Conservation (phyloP, 2,797 vertebrate species). For the Glossophaga mutica region DNA sequence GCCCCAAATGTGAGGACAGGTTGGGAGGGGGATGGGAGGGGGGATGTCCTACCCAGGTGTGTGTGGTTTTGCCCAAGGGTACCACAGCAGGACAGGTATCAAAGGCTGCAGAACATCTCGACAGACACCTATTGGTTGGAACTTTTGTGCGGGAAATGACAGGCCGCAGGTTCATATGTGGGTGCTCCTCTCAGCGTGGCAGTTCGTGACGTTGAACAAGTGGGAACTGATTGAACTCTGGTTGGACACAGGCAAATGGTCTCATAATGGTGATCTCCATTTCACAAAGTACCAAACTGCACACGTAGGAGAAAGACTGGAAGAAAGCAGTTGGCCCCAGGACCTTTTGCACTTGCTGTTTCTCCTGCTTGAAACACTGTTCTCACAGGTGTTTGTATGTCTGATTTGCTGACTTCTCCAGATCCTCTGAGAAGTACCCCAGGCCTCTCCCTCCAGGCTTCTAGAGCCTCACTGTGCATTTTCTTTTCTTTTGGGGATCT, state of each 20-base stretch:
- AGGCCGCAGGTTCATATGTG: rapidly evolving
- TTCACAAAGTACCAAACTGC: too few species aligned
- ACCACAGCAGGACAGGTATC: not conserved
- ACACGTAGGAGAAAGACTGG: not conserved
- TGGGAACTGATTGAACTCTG: too few species aligned
- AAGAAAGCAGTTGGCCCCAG: not conserved
- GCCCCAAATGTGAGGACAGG: not conserved
- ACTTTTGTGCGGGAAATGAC: not conserved
- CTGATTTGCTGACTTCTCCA: not conserved
- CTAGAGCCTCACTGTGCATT: not conserved
- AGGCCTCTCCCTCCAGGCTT: not conserved
- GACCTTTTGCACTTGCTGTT: not conserved
- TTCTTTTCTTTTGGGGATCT: not conserved
- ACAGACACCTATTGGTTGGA: rapidly evolving
- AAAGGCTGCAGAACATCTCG: too few species aligned
- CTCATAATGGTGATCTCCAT: not conserved
- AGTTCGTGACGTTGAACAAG: not conserved
- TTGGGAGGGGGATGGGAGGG: not conserved
- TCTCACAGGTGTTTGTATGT: not conserved
- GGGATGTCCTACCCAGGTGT: not conserved
- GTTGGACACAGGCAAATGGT: not conserved
- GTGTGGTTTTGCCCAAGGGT: rapidly evolving
- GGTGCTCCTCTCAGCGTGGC: rapidly evolving
- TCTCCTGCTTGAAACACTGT: not conserved
- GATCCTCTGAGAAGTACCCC: not conserved